Conservation (phyloP, 2,888 invertebrate species). For the Eulithis testata region DNA sequence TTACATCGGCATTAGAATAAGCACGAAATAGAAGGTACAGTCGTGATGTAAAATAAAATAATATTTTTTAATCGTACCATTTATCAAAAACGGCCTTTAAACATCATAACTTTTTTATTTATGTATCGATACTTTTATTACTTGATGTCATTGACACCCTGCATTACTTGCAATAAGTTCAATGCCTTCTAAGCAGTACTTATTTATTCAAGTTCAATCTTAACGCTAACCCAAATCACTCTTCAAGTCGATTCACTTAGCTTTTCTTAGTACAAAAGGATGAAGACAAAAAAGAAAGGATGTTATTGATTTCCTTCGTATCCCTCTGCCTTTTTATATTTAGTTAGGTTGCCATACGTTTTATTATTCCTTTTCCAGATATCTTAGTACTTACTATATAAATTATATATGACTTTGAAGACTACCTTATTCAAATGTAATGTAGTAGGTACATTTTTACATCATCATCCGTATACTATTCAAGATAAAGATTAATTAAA, state of each 20-base stretch:
- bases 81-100: not conserved
- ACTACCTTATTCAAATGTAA: too few relatives aligned
- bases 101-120: not conserved
- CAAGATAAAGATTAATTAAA: too few relatives aligned
- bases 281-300: slow-evolving; percentile 17
- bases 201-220: slow-evolving; percentile 19
- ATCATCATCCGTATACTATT: too few relatives aligned
- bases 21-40: too few relatives aligned
- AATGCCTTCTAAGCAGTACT: slow-evolving; percentile 9
- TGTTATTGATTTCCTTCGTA: slow-evolving; percentile 27
- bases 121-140: too few relatives aligned
- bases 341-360: slow-evolving; percentile 1
- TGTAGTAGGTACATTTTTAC: too few relatives aligned
- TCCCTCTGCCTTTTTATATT: slow-evolving; percentile 20
- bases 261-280: slow-evolving; percentile 27
- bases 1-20: too few relatives aligned
- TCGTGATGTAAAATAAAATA: too few relatives aligned
- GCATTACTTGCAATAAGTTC: slow-evolving; percentile 26
- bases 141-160: slow-evolving; percentile 11
- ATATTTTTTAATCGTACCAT: too few relatives aligned
- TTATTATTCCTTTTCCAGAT: slow-evolving; percentile 12
- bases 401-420: too few relatives aligned
- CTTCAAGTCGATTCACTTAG: slow-evolving; percentile 32
- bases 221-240: slow-evolving; percentile 13
- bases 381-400: too few relatives aligned